phyloP scores from a whole-genome alignment of 2,888 invertebrate species.

The Pogonocherus hispidulus region DNA sequence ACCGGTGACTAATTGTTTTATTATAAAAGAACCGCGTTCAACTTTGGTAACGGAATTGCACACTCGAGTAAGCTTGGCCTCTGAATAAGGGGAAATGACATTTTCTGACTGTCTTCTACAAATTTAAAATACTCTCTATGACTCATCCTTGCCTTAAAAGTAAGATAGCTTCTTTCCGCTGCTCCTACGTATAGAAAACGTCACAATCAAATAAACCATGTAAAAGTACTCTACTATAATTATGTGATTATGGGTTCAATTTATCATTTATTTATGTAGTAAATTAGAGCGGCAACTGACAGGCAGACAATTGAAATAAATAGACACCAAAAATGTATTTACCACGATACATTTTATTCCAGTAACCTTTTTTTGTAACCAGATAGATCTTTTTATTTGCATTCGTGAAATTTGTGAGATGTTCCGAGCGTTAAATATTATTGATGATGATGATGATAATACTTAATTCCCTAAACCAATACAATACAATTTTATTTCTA shows the following conservation, averaged over 20 bases:
- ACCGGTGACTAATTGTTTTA: conserved; percentile 21
- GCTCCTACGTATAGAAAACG: conserved; percentile 3
- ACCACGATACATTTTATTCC: background rate
- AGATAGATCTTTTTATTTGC: background rate
- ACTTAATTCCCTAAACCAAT: too few relatives aligned
- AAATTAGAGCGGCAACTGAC: background rate
- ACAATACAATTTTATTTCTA: too few relatives aligned
- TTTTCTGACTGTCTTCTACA: conserved; percentile 30
- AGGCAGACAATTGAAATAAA: conserved; percentile 1
- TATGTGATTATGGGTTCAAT: background rate
- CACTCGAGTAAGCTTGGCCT: conserved; percentile 28
- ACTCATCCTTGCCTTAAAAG: conserved; percentile 11
- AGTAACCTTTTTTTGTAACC: background rate
- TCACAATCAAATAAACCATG: conserved; percentile 10
- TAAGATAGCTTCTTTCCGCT: conserved; percentile 12
- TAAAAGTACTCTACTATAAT: conserved; percentile 7
- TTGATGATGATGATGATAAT: too few relatives aligned
- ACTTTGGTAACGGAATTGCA: conserved; percentile 26
- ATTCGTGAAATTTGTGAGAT: background rate
- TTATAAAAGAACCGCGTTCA: background rate
- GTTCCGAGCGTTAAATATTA: background rate
- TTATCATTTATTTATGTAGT: background rate
- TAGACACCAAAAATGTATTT: conserved; percentile 1
- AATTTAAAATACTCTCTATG: conserved; percentile 31
- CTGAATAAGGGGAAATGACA: conserved; percentile 27